Percentiles rank a stretch among this genome's conserved stretches.
Conservation (phyloP, 2,888 invertebrate species). For the Gerris lacustris region DNA sequence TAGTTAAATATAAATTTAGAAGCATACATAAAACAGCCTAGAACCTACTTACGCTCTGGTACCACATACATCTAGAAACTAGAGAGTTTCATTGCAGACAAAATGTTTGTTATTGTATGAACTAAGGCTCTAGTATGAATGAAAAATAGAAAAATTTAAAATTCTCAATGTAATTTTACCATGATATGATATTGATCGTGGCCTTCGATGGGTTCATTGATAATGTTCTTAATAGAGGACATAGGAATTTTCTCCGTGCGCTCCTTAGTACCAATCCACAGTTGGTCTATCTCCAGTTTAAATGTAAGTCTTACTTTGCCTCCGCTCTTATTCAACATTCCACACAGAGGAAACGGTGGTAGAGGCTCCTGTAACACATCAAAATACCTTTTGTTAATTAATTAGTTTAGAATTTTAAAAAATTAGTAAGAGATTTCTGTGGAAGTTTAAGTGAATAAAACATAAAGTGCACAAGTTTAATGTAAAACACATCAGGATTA, state of each 20-base stretch:
- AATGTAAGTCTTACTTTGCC: constrained; percentile 83
- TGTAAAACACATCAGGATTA: too few species aligned
- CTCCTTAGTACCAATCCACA: constrained; percentile 88
- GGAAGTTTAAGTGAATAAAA: too few species aligned
- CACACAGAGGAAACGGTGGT: constrained; percentile 67
- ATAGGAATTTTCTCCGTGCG: constrained; percentile 83
- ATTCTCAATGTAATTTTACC: constrained; percentile 41
- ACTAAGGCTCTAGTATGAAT: neutral
- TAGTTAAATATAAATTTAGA: constrained; percentile 23
- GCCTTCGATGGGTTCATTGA: constrained; percentile 70
- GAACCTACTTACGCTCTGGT: neutral
- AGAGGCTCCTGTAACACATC: constrained; percentile 51
- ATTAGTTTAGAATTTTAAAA: neutral
- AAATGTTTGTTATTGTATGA: neutral
- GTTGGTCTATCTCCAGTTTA: constrained; percentile 77
- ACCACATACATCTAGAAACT: neutral
- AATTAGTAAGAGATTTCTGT: too few species aligned
- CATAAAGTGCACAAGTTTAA: too few species aligned
- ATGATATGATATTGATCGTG: constrained; percentile 84
- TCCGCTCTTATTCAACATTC: constrained; percentile 82
- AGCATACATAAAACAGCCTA: neutral
- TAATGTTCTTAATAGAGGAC: constrained; percentile 72
- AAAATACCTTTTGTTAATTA: constrained; percentile 8
- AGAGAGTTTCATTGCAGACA: too few species aligned
- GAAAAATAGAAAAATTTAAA: neutral